Base-by-base conservation (phyloP, 2,797 vertebrate genomes). In the Pterois miles region DNA sequence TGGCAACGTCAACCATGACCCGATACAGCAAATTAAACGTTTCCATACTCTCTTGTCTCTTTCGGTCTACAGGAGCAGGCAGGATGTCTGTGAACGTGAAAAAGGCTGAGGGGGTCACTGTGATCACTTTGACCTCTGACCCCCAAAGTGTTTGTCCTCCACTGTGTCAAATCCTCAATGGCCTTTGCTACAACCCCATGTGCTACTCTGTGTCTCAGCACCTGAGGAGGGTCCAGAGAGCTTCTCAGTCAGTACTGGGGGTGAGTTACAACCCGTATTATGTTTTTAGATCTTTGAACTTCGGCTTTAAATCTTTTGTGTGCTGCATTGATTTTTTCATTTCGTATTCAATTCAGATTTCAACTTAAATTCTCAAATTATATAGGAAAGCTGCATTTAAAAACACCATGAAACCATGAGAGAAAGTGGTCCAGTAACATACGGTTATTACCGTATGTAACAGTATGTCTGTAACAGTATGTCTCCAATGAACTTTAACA, bases 181-280 rank as follows among this genome's bases (percentile, higher is more conserved):
- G 34, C 12, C 56, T 95, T 7, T 96, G 94, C 86, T 95, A 69
- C 91, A 94, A 80, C 72, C 94, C 94, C 0, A 8, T 73, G 20
- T 92, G 88, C 76, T 92, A 86, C 80, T 71, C 69, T 0, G n/a
- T 93, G 68, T 94, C 94, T 25, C 62, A 74, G 68, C 50, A 12
- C 3, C 52, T 92, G 48, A 87, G 62, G 63, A 65, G 6, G 22
- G 0, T 82, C 53, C 81, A 88, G 68, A 54, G 69, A 4, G 31
- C 22, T 0, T 71, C 78, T 31, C 88, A 83, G 81, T 71, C 87
- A 1, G 23, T 75, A 0, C 57, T 94, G 8, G 92, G 91, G 88
- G 93, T 95, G 69, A 85, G 92, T 62, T 3, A n/a, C 27, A 46
- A 20, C 11, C 48, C 27, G 14, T 4, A 10, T 13, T 2, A 8